Evolutionary conservation across 2,888 invertebrate species (phyloP).

Genomic region (Chamaedrilus cognettii): DNA sequence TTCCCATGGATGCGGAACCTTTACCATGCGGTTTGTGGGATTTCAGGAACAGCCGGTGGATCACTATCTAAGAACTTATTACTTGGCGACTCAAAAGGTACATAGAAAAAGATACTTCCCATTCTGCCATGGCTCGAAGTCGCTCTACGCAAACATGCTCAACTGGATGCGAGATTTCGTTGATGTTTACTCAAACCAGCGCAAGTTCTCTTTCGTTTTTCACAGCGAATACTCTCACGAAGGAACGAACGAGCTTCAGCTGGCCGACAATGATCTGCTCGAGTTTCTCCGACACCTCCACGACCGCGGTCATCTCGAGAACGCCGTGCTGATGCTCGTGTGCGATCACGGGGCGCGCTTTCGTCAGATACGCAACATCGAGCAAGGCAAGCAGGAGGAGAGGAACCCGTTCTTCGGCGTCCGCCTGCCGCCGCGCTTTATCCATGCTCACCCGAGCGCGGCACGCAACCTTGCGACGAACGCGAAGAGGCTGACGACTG

Average conservation of each 20-base stretch:
- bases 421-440: conserved; percentile 73
- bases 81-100: conserved; percentile 26
- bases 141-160: conserved; percentile 66
- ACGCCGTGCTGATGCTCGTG: conserved; percentile 85
- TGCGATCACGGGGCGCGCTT: conserved; percentile 87
- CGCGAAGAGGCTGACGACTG: conserved; percentile 73
- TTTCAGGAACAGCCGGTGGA: conserved; percentile 83
- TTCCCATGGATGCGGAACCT: conserved; percentile 79
- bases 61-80: conserved; percentile 83
- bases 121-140: conserved; percentile 72
- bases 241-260: conserved; percentile 76
- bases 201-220: conserved; percentile 82
- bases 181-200: conserved; percentile 67
- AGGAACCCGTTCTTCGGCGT: conserved; percentile 85
- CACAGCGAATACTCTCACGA: conserved; percentile 88
- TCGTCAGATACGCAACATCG: conserved; percentile 76
- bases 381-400: conserved; percentile 91
- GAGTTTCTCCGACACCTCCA: conserved; percentile 65
- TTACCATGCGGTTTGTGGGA: conserved; percentile 86
- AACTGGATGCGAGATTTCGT: conserved; percentile 64
- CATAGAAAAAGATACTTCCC: conserved; percentile 17
- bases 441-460: conserved; percentile 66
- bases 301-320: conserved; percentile 69
- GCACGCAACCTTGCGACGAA: conserved; percentile 68
- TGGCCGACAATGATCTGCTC: conserved; percentile 73